Percentiles rank a stretch among this genome's conserved stretches.
Evolutionary conservation across 2,113 vertebrate species (phyloP).

Genomic region (Anarhynchus alexandrinus): DNA sequence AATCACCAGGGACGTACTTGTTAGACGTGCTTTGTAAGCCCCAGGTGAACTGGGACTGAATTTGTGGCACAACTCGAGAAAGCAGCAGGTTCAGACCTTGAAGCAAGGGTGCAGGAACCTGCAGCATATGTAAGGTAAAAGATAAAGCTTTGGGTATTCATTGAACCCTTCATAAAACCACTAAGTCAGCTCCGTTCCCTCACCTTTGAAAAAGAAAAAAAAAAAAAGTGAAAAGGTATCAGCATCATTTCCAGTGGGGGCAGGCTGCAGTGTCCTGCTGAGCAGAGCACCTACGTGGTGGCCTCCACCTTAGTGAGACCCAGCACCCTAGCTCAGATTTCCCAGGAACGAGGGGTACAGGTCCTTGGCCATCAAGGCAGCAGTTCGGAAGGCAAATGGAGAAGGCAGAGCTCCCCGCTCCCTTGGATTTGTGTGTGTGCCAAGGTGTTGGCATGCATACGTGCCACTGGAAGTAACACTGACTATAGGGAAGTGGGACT

Average conservation of each 20-base stretch:
- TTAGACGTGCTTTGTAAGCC: background rate
- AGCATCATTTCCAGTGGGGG: background rate
- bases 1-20: background rate
- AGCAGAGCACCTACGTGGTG: background rate
- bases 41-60: background rate
- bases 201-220: background rate
- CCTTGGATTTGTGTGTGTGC: background rate
- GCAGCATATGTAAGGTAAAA: background rate
- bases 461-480: background rate
- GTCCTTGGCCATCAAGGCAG: background rate
- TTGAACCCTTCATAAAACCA: background rate
- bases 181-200: background rate
- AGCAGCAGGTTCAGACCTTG: conserved; percentile 9
- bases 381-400: background rate
- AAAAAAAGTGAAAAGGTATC: background rate
- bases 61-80: background rate
- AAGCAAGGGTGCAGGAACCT: background rate
- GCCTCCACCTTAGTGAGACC: background rate
- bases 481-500: background rate
- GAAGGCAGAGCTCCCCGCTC: background rate
- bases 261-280: background rate
- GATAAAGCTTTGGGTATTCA: background rate
- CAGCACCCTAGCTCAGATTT: background rate
- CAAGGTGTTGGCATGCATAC: background rate
- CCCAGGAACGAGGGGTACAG: background rate